Base-by-base conservation (phyloP, 92 coral and sea anemone genomes). In the Epizoanthus stellaris region DNA sequence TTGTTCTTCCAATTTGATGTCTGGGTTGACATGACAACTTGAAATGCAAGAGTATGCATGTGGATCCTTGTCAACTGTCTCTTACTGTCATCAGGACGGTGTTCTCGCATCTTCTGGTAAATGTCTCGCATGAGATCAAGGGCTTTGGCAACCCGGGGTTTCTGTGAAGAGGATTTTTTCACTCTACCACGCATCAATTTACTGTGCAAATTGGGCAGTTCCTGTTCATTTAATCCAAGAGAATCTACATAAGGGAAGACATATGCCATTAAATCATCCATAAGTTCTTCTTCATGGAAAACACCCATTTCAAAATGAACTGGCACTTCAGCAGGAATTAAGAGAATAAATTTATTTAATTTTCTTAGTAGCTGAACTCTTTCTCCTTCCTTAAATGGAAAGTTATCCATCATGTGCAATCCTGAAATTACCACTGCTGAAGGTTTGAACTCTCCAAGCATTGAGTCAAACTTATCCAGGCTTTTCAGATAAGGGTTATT, bases 291-390 rank as follows among this genome's bases (percentile, higher is more conserved):
- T 82, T 93, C 93, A 49, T 93, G 98, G 83, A 96, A 95, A 6
- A 94, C 94, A 16, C 94, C 99, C 93, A 96, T 95, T 70, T 96
- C 99, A 93, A 96, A 92, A 77, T 96, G 99, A 14, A 96, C 87
- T 58, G 92, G 92, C 30, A 81, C 81, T 70, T 86, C 74, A n/a
- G 52, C 38, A 9, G 94, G 89, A 23, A 90, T 60, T 70, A 87
- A 67, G 12, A 59, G 89, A 69, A 93, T 90, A 47, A 89, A 89
- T 52, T 82, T 85, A 47, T 93, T 89, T 49, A 91, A 64, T 45
- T 93, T 91, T 36, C 90, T 82, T 70, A 95, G 85, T 3, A 87
- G 87, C 34, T 89, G 30, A 15, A 68, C 85, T 72, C 97, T 91
- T 49, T 93, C 92, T 3, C 88, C 94, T 8, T 74, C 84, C 70